These are phyloP conservation scores for Petroica traversi DNA, from an alignment of 2,113 vertebrate genomes.

Conservation along the genomic window DNA sequence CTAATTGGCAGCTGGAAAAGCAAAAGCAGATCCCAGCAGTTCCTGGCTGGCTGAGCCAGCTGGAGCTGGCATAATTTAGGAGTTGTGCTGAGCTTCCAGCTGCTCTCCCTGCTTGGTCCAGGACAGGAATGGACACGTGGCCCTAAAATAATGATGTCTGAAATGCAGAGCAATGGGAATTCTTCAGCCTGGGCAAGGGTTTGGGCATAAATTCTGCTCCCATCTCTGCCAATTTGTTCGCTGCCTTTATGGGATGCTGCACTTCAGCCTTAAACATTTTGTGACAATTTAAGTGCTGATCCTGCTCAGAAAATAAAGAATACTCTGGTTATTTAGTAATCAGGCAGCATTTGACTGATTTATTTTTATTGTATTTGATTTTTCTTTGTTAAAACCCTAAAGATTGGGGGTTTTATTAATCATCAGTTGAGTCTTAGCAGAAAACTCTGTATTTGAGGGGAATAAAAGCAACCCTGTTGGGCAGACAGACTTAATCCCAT, in stretches of 20 bases:
- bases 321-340: not conserved
- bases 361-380: not conserved
- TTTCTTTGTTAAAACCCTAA: not conserved
- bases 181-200: rapidly evolving
- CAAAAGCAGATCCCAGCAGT: not conserved
- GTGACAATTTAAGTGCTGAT: not conserved
- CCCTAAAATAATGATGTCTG: not conserved
- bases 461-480: not conserved
- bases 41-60: not conserved
- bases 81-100: not conserved
- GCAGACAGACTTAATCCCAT: not conserved
- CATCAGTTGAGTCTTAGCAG: not conserved
- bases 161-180: not conserved
- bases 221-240: not conserved
- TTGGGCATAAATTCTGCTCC: not conserved
- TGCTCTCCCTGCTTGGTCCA: not conserved
- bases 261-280: not conserved
- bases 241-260: not conserved
- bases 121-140: not conserved
- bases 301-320: not conserved
- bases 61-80: not conserved
- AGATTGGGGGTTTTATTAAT: not conserved
- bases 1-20: not conserved
- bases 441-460: not conserved
- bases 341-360: not conserved